Base-by-base conservation (phyloP, 2,888 invertebrate genomes). In the Tenthredo livida region DNA sequence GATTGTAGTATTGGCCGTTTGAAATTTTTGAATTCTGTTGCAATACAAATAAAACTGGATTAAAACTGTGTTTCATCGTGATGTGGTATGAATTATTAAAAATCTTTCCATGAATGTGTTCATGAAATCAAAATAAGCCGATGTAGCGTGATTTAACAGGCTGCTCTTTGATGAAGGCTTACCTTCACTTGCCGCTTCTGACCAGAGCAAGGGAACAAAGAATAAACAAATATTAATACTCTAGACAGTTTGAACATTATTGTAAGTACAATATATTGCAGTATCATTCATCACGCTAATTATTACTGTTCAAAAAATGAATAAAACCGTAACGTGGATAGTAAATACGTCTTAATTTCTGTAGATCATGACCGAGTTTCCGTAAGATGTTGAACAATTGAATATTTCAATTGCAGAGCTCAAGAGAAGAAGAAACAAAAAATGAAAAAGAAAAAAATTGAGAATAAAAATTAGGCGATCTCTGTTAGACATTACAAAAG, bases 101-200 rank as follows among this genome's bases (percentile, higher is more conserved):
- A 58, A 58, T 78, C 58, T 40, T 40, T 40, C 61, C 80, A 80
- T 80, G 80, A 80, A 29, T 61, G 67, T 67, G 67, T 70, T 83
- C 80, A 37, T 70, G 83, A 83, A 83, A 67, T 25, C 83, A 43
- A 80, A 77, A 61, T 61, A 25, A 83, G 67, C 83, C 83, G 10
- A 83, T 67, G 15, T 67, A 70, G 83, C 73, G 75, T 86, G 78
- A 85, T 84, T 84, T 86, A n/a, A n/a, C 84, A 85, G 73, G 85
- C 72, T 72, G 80, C 85, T 80, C 84, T 86, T 85, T 75, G 67
- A 75, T 65, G 83, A 84, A 80, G 82, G 47, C 92, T 92, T 92
- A 92, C 92, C 92, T 92, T 91, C 90, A 89, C 90, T 91, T 88
- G 89, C 89, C 88, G 91, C 90, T 67, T 91, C 92, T 92, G 90